These are phyloP conservation scores for Kryptolebias marmoratus DNA, from an alignment of 2,113 vertebrate species.

Conservation along the genomic window DNA sequence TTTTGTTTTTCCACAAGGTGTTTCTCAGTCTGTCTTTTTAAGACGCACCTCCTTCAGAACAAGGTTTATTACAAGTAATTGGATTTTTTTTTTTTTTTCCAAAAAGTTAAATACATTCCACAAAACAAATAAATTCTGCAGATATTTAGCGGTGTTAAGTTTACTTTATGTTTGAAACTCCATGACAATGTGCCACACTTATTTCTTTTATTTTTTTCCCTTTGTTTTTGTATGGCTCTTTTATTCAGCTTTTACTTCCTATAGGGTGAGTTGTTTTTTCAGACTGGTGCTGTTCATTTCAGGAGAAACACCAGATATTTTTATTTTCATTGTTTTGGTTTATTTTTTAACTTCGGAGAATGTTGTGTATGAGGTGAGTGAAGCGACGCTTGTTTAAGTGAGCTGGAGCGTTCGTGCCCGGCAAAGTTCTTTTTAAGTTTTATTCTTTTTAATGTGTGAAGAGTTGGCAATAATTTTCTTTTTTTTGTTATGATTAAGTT, in stretches of 20 bases:
- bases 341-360: slow-evolving; percentile 50
- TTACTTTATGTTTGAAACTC: slow-evolving; percentile 76
- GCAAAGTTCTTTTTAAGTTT: slow-evolving; percentile 39
- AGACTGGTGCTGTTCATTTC: slow-evolving; percentile 78
- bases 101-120: slow-evolving; percentile 76
- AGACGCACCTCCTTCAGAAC: slow-evolving; percentile 31
- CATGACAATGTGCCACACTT: slow-evolving; percentile 81
- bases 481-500: slow-evolving; percentile 44
- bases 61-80: slow-evolving; percentile 30
- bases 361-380: slow-evolving; percentile 39
- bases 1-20: slow-evolving; percentile 1
- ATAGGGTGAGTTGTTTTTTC: slow-evolving; percentile 58
- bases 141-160: slow-evolving; percentile 74
- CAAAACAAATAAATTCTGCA: slow-evolving; percentile 73
- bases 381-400: slow-evolving; percentile 39
- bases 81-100: not conserved
- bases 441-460: slow-evolving; percentile 41
- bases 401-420: slow-evolving; percentile 69
- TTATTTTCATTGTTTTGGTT: slow-evolving; percentile 10
- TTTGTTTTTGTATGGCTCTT: slow-evolving; percentile 52
- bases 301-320: slow-evolving; percentile 66
- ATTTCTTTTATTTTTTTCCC: slow-evolving; percentile 24
- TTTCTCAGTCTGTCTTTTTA: slow-evolving; percentile 11
- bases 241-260: slow-evolving; percentile 71
- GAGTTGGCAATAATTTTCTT: slow-evolving; percentile 57